phyloP scores from a whole-genome alignment of 2,797 vertebrate species.

The Danio kyathit region DNA sequence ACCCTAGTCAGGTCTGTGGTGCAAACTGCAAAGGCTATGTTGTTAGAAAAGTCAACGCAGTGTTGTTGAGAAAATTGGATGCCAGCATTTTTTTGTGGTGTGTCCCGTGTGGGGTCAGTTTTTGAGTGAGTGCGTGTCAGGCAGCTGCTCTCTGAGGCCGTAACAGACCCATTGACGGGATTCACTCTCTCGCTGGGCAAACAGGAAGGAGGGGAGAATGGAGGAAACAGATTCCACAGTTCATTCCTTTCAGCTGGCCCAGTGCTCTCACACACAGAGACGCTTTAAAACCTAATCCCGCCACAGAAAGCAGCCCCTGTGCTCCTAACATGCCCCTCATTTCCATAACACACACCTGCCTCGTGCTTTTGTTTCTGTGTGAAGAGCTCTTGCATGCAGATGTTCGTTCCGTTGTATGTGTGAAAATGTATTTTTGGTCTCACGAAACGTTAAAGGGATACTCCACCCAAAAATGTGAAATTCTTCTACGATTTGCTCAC shows the following conservation, averaged over 20 bases:
- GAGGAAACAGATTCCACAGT: constrained; percentile 66
- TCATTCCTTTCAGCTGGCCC: constrained; percentile 63
- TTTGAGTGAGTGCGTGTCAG: constrained; percentile 40
- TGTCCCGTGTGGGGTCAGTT: constrained; percentile 29
- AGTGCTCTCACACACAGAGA: constrained; percentile 29
- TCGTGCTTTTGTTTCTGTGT: constrained; percentile 31
- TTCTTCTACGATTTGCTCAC: neutral
- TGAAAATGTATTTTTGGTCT: constrained; percentile 18
- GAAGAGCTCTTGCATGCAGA: neutral
- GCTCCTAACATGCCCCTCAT: constrained; percentile 43
- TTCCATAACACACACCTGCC: constrained; percentile 47
- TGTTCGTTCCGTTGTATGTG: constrained; percentile 1
- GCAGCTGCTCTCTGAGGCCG: constrained; percentile 36
- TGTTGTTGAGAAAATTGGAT: neutral
- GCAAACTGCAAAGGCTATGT: no score
- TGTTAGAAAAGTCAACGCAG: neutral
- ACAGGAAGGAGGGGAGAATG: constrained; percentile 66
- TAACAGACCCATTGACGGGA: constrained; percentile 15
- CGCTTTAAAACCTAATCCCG: constrained; percentile 37
- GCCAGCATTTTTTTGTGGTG: neutral
- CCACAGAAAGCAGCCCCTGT: constrained; percentile 34
- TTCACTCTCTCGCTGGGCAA: constrained; percentile 55
- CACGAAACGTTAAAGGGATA: neutral
- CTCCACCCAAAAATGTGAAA: neutral
- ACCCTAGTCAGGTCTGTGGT: neutral